Base-by-base conservation (phyloP, 2,888 invertebrate genomes). In the Operophtera brumata region DNA sequence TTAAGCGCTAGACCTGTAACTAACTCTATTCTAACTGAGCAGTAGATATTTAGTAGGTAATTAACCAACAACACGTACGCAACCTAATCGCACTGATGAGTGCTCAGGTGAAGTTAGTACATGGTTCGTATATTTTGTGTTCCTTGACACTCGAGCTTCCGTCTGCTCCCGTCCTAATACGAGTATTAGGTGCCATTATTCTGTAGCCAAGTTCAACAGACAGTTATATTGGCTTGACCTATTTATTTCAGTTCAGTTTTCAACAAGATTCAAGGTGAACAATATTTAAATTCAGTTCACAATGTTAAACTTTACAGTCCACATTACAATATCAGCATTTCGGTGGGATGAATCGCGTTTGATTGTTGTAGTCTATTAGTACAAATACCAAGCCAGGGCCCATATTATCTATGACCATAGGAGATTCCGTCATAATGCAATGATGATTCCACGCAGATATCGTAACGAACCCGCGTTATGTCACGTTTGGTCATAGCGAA, bases 181-280 rank as follows among this genome's bases (percentile, higher is more conserved):
- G 4, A 34, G n/a, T n/a, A n/a, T n/a, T 20, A 20, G 20, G 4
- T 20, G 20, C 28, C 35, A 12, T 37, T 45, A 44, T 30, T 51
- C 13, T 44, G 28, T 41, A 65, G 70, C 69, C 68, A 71, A 76
- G 73, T 76, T 70, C 73, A 67, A 69, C 66, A 74, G 76, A 76
- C 79, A 68, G 66, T 64, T 78, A 73, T 77, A 77, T 75, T 63
- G 69, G 67, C 67, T 64, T 83, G 85, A 84, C 85, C 84, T 69
- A 86, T 76, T 82, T 86, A 71, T 61, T 64, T 61, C 50, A 61
- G 52, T 65, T 70, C 68, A 64, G 65, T 70, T 74, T 61, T 61
- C 46, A 59, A 58, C 47, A 52, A 53, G 44, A 59, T 61, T 67
- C 64, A 65, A 65, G 61, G 62, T 69, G 64, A 68, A 56, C 59